Evolutionary conservation across 2,888 invertebrate species (phyloP).

Genomic region (Ditylenchus weischeri): DNA sequence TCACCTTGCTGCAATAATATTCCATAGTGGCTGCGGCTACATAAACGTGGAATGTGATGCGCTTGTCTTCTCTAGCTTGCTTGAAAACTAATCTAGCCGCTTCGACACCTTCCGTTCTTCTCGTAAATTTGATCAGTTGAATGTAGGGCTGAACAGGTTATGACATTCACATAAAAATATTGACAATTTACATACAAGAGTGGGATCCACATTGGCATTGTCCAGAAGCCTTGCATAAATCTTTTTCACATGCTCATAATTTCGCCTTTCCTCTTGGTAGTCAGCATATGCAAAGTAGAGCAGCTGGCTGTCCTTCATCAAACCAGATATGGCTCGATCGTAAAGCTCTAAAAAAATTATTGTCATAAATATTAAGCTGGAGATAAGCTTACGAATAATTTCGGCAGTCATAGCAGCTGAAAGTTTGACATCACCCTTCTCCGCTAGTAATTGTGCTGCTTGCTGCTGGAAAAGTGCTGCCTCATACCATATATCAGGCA

Average conservation of each 20-base stretch:
- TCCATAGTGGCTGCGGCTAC: slow-evolving; percentile 97
- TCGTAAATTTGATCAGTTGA: slow-evolving; percentile 97
- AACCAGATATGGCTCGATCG: slow-evolving; percentile 79
- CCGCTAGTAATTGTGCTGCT: slow-evolving; percentile 84
- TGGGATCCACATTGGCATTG: slow-evolving; percentile 86
- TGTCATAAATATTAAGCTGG: slow-evolving; percentile 66
- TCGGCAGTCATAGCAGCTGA: slow-evolving; percentile 29
- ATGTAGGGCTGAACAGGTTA: slow-evolving; percentile 75
- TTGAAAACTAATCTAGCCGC: slow-evolving; percentile 91
- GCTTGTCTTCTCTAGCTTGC: slow-evolving; percentile 80
- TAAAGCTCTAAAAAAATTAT: slow-evolving; percentile 70
- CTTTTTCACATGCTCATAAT: slow-evolving; percentile 90
- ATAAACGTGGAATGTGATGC: slow-evolving; percentile 84
- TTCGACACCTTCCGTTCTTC: slow-evolving; percentile 95
- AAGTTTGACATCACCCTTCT: slow-evolving; percentile 61
- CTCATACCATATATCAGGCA: slow-evolving; percentile 97
- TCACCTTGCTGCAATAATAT: slow-evolving; percentile 88
- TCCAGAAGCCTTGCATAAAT: slow-evolving; percentile 89
- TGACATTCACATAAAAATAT: background rate
- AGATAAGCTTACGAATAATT: slow-evolving; percentile 39
- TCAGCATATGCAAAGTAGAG: slow-evolving; percentile 97
- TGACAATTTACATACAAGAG: slow-evolving; percentile 68
- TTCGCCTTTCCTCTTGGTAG: slow-evolving; percentile 87
- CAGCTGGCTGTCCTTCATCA: slow-evolving; percentile 84
- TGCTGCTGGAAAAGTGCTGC: slow-evolving; percentile 93